Evolutionary conservation across 2,888 invertebrate species (phyloP).

Genomic region (Blastobasis lacticolella): DNA sequence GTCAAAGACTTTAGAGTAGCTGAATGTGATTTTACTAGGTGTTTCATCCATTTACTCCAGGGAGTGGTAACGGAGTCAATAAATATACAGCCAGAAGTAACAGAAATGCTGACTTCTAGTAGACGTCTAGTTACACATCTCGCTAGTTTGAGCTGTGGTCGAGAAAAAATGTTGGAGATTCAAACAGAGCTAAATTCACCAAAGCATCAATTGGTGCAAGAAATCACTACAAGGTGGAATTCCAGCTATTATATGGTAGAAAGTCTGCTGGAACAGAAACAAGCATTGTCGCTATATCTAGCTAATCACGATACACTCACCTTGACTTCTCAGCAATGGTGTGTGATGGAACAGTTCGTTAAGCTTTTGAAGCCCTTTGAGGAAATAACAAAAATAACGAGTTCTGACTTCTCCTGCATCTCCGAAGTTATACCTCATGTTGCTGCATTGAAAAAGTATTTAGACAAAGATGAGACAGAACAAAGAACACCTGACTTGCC

Average conservation of each 20-base stretch:
- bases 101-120: slow-evolving; percentile 17
- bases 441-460: slow-evolving; percentile 11
- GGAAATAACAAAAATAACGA: slow-evolving; percentile 24
- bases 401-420: slow-evolving; percentile 20
- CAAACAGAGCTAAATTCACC: slow-evolving; percentile 25
- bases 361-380: slow-evolving; percentile 22
- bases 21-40: slow-evolving; percentile 6
- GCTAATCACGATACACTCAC: slow-evolving; percentile 10
- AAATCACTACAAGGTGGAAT: slow-evolving; percentile 19
- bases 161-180: slow-evolving; percentile 7
- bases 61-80: slow-evolving; percentile 12
- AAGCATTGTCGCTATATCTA: slow-evolving; percentile 18
- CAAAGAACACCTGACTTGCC: slow-evolving; percentile 8
- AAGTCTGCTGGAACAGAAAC: slow-evolving; percentile 19
- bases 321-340: slow-evolving; percentile 15
- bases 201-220: slow-evolving; percentile 22
- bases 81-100: slow-evolving; percentile 20
- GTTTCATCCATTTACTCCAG: slow-evolving; percentile 11
- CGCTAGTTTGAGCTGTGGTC: slow-evolving; percentile 20
- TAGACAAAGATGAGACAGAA: slow-evolving; percentile 9
- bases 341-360: slow-evolving; percentile 20
- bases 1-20: slow-evolving; percentile 8
- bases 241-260: slow-evolving; percentile 20
- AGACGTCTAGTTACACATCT: slow-evolving; percentile 30
- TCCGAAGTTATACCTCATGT: slow-evolving; percentile 2